These are phyloP conservation scores for Tenualosa thibaudeaui DNA, from an alignment of 2,797 vertebrate genomes.

Conservation along the genomic window DNA sequence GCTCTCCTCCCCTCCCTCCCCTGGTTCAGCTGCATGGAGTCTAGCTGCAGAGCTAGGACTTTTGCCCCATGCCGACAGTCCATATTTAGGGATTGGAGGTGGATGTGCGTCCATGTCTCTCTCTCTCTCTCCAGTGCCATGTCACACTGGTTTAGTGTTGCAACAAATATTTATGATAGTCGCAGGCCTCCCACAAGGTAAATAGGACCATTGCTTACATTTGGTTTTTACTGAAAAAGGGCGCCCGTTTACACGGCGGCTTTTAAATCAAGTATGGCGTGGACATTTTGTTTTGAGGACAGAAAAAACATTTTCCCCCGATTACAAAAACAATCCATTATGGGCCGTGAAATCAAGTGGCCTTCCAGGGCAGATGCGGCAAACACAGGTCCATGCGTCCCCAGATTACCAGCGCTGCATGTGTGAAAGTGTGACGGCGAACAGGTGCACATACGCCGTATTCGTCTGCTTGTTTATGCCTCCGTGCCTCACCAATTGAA, in stretches of 20 bases:
- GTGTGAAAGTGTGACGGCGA: not conserved
- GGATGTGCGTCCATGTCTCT: slow-evolving; percentile 69
- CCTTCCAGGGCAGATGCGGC: slow-evolving; percentile 15
- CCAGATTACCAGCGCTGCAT: slow-evolving; percentile 4
- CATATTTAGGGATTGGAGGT: slow-evolving; percentile 68
- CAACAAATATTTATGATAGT: slow-evolving; percentile 82
- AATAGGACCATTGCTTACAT: slow-evolving; percentile 79
- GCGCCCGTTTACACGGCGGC: slow-evolving; percentile 55
- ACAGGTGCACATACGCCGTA: slow-evolving; percentile 3
- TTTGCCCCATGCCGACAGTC: slow-evolving; percentile 67
- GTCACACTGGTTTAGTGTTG: slow-evolving; percentile 75
- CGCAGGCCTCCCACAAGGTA: slow-evolving; percentile 76
- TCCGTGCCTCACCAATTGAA: not conserved
- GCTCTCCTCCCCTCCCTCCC: slow-evolving; percentile 16
- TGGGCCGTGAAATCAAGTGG: slow-evolving; percentile 36
- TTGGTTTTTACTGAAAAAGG: slow-evolving; percentile 61
- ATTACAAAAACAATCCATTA: slow-evolving; percentile 48
- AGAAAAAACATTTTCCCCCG: slow-evolving; percentile 39
- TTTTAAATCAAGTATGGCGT: slow-evolving; percentile 42
- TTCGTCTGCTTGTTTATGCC: not conserved
- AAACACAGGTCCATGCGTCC: not conserved
- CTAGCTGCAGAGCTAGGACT: slow-evolving; percentile 52
- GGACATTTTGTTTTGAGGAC: slow-evolving; percentile 42
- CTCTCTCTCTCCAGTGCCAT: slow-evolving; percentile 74
- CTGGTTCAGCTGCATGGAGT: slow-evolving; percentile 49